Percentiles rank a stretch among this genome's conserved stretches.
Evolutionary conservation across 1,140 invertebrate genomes (phyloP).

Genomic region (Chrysoperla carnea): DNA sequence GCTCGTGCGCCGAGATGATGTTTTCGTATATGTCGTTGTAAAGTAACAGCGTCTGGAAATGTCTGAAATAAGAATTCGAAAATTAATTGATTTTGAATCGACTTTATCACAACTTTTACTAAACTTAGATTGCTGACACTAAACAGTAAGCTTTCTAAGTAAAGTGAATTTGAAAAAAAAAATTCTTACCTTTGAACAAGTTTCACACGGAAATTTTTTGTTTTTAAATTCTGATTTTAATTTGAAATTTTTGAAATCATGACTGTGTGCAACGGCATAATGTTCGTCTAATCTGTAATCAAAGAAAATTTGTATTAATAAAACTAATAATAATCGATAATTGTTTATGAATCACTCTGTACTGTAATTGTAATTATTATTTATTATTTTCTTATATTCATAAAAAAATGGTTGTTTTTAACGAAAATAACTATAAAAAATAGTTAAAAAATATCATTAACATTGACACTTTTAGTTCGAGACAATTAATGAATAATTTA

Average conservation of each 20-base stretch:
- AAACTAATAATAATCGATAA: too few species aligned
- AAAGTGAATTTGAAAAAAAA: slow-evolving; percentile 1
- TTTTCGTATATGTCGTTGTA: slow-evolving; percentile 87
- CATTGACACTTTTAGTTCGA: too few species aligned
- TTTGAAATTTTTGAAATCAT: too few species aligned
- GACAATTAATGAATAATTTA: too few species aligned
- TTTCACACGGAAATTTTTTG: slow-evolving; percentile 78
- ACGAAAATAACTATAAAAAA: too few species aligned
- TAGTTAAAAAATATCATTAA: too few species aligned
- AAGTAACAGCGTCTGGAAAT: slow-evolving; percentile 88
- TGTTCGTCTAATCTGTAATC: slow-evolving; percentile 65
- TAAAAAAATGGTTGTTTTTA: too few species aligned
- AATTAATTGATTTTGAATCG: background rate
- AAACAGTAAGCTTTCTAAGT: background rate
- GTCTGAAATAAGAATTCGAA: slow-evolving; percentile 36
- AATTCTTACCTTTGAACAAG: slow-evolving; percentile 64
- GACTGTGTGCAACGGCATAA: slow-evolving; percentile 54
- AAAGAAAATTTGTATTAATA: slow-evolving; percentile 5
- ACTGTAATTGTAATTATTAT: too few species aligned
- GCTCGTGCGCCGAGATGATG: slow-evolving; percentile 83
- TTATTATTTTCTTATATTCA: too few species aligned
- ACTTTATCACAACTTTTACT: slow-evolving; percentile 5
- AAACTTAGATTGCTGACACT: background rate
- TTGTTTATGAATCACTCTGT: too few species aligned
- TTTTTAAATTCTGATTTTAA: slow-evolving; percentile 8